Percentiles rank a stretch among this genome's conserved stretches.
Conservation (phyloP, 2,113 vertebrate genomes). For the Pangasianodon hypophthalmus region DNA sequence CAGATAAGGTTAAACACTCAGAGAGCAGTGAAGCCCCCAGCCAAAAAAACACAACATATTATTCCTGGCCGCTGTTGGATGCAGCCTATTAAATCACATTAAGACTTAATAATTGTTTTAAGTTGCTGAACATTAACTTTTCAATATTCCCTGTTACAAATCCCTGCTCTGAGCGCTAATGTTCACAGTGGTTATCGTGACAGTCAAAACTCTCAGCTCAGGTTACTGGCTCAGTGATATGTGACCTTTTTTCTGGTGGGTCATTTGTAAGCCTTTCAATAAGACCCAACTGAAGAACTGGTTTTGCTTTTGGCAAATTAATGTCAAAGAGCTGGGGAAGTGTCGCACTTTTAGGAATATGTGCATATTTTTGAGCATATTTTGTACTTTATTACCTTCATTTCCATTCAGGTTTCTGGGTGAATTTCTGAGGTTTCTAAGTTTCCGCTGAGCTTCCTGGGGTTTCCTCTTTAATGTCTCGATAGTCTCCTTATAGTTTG, state of each 20-base stretch:
- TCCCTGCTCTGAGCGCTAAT: background rate
- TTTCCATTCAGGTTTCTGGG: background rate
- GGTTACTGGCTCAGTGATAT: slow-evolving; percentile 32
- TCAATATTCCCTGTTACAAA: background rate
- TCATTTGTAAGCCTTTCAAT: slow-evolving; percentile 27
- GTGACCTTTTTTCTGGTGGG: slow-evolving; percentile 6
- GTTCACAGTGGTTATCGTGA: slow-evolving; percentile 20
- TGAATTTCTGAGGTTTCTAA: background rate
- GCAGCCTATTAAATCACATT: slow-evolving; percentile 15
- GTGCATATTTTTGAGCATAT: background rate
- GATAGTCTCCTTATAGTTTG: background rate
- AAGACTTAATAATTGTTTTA: slow-evolving; percentile 31
- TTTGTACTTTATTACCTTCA: background rate
- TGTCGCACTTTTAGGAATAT: background rate
- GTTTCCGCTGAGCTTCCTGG: too few species aligned
- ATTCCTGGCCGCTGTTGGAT: slow-evolving; percentile 56
- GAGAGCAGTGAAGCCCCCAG: slow-evolving; percentile 67
- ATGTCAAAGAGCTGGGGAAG: background rate
- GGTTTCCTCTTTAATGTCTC: background rate
- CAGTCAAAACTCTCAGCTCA: slow-evolving; percentile 28
- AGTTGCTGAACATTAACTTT: slow-evolving; percentile 12
- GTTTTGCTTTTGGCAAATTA: background rate
- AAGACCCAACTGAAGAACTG: background rate
- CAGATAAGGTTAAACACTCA: slow-evolving; percentile 83
- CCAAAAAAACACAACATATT: slow-evolving; percentile 67